Base-by-base conservation (phyloP, 2,888 invertebrate species). In the Lottia gigantea region DNA sequence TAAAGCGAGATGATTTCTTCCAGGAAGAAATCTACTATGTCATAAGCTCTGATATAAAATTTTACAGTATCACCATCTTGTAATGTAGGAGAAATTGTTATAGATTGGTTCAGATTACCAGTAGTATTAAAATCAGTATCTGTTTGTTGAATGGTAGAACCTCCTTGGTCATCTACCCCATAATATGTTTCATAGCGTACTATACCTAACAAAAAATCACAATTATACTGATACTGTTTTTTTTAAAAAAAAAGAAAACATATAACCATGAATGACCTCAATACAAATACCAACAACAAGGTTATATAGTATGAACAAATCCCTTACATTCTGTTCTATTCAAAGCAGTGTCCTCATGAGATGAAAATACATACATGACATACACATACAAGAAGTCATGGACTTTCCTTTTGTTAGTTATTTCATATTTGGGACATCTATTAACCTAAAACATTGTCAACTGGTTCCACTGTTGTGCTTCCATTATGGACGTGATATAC, bases 61-160 rank as follows among this genome's bases (percentile, higher is more conserved):
- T 68, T 74, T 26, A 76, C 15, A 12, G 74, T 66, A 46, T 74
- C 73, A 3, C 78, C 78, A 63, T 78, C 78, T 62, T 62, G 62
- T 7, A 68, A 66, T 1, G 25, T 26, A 3, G 71, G 70, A 25
- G 49, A n/a, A 26, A 72, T 64, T 31, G 70, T 71, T 16, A 70
- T 70, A 15, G 26, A 15, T 49, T 67, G 64, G n/a, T 46, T 40
- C 23, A 72, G 66, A 55, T 66, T 46, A 12, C 23, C 55, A 2
- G 14, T 19, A 55, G 19, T 14, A 23, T 12, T 14, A 23, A 55
- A 55, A 23, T 55, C 55, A 55, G 1, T 23, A 23, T 55, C 11
- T 23, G 55, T 23, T 23, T 68, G 71, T 14, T 62, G 46, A 19
- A 70, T 63, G 45, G 65, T 68, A 16, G 49, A 64, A n/a, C 71